These are phyloP conservation scores for Ernsta delagoae DNA, from an alignment of 2,888 invertebrate genomes.

Conservation along the genomic window DNA sequence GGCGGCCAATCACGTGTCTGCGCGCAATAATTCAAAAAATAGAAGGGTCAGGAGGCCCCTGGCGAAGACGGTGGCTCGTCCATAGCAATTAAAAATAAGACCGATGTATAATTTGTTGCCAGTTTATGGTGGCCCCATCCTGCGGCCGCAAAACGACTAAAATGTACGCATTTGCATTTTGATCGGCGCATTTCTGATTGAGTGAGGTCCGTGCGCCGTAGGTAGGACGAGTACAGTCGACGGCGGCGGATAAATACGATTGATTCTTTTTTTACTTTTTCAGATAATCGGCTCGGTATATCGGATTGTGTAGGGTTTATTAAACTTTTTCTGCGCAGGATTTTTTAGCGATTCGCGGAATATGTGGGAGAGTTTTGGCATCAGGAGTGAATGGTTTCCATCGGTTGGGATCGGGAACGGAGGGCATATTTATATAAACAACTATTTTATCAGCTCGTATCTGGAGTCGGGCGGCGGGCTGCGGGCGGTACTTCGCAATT, in stretches of 20 bases:
- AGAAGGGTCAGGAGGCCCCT: conserved; percentile 67
- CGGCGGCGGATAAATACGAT: conserved; percentile 33
- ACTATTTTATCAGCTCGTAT: conserved; percentile 45
- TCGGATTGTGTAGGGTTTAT: conserved; percentile 32
- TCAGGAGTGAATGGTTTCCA: conserved; percentile 26
- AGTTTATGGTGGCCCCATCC: conserved; percentile 70
- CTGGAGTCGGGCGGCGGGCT: conserved; percentile 42
- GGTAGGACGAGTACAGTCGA: conserved; percentile 42
- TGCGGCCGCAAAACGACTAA: conserved; percentile 66
- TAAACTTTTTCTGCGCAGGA: conserved; percentile 29
- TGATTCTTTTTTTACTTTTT: conserved; percentile 38
- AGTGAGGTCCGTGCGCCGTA: conserved; percentile 56
- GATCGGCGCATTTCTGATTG: conserved; percentile 77
- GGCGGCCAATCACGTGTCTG: conserved; percentile 77
- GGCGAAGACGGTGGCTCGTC: conserved; percentile 78
- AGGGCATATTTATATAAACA: conserved; percentile 42
- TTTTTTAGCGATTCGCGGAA: conserved; percentile 31
- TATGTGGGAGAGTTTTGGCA: conserved; percentile 27
- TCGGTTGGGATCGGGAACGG: conserved; percentile 37
- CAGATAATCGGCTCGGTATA: conserved; percentile 34
- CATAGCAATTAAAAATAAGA: conserved; percentile 82
- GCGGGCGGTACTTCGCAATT: conserved; percentile 54
- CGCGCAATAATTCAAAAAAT: conserved; percentile 77
- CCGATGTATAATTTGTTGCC: conserved; percentile 77
- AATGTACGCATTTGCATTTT: conserved; percentile 70